A percentile compares a stretch with the other conserved stretches of the same genome.
Evolutionary conservation across 2,888 invertebrate species (phyloP).

Genomic region (Carpatolechia fugitivella): DNA sequence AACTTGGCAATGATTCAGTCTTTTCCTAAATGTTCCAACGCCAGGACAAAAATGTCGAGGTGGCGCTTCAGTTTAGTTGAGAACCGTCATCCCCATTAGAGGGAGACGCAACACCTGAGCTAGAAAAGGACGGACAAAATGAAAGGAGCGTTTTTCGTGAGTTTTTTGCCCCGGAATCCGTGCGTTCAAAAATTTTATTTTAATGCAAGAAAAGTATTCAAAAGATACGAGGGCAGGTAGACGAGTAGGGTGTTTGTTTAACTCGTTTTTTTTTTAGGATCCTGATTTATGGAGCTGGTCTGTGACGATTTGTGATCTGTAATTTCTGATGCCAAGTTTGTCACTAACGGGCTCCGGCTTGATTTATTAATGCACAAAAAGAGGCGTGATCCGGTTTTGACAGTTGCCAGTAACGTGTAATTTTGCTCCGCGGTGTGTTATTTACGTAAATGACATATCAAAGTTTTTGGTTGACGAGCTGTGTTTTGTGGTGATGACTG

Average conservation of each 20-base stretch:
- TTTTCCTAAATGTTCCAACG: conserved; percentile 2
- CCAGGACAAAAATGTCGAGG: conserved; percentile 50
- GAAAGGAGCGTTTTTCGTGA: conserved; percentile 69
- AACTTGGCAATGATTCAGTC: conserved; percentile 5
- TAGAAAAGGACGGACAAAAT: conserved; percentile 40
- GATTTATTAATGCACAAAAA: conserved; percentile 69
- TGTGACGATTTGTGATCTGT: conserved; percentile 78
- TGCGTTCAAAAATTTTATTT: conserved; percentile 75
- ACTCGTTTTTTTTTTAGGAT: conserved; percentile 68
- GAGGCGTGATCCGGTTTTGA: conserved; percentile 63
- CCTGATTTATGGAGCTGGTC: conserved; percentile 70
- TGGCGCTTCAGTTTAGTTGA: conserved; percentile 48
- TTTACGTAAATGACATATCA: conserved; percentile 31
- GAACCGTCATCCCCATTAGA: conserved; percentile 57
- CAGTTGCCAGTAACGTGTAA: conserved; percentile 61
- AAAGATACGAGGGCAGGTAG: conserved; percentile 77
- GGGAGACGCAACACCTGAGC: conserved; percentile 34
- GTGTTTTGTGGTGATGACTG: conserved; percentile 11
- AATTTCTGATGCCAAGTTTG: conserved; percentile 75
- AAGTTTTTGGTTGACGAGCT: conserved; percentile 17
- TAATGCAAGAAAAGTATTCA: conserved; percentile 76
- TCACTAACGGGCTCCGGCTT: conserved; percentile 63
- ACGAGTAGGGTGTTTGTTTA: conserved; percentile 70
- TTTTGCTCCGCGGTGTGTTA: conserved; percentile 40
- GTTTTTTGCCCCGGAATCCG: conserved; percentile 73